phyloP scores from a whole-genome alignment of 2,113 vertebrate species.

The Balaeniceps rex region DNA sequence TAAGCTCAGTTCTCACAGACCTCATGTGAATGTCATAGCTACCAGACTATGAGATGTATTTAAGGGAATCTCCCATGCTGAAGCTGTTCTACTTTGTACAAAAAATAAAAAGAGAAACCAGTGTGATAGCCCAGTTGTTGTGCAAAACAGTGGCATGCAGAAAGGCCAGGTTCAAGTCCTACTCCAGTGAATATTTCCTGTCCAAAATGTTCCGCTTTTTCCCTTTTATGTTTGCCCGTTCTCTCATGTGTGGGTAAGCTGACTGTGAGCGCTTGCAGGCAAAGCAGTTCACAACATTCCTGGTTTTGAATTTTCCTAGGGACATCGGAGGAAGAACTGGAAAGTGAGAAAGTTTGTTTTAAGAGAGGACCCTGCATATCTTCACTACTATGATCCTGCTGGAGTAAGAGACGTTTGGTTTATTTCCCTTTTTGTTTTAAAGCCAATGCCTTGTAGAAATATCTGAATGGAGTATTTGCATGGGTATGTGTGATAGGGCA shows the following conservation, averaged over 20 bases:
- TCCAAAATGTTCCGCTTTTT: neutral
- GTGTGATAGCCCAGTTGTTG: neutral
- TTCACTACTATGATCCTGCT: conserved; percentile 95
- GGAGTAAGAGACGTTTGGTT: conserved; percentile 72
- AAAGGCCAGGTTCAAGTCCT: neutral
- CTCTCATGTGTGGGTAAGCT: neutral
- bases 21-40: neutral
- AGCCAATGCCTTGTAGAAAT: neutral
- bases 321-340: conserved; percentile 95
- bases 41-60: neutral
- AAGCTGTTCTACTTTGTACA: neutral
- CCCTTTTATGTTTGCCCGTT: neutral
- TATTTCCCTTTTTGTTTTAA: neutral
- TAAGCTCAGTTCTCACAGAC: neutral
- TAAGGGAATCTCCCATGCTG: neutral
- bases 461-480: neutral
- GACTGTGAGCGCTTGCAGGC: neutral
- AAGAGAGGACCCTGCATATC: conserved; percentile 92
- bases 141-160: neutral
- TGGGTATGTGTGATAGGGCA: neutral
- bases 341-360: conserved; percentile 96
- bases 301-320: conserved; percentile 67
- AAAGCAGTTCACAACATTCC: neutral
- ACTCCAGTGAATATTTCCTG: neutral
- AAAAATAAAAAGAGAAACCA: neutral